These are phyloP conservation scores for Scylla paramamosain DNA, from an alignment of 1,140 invertebrate species.

Conservation along the genomic window DNA sequence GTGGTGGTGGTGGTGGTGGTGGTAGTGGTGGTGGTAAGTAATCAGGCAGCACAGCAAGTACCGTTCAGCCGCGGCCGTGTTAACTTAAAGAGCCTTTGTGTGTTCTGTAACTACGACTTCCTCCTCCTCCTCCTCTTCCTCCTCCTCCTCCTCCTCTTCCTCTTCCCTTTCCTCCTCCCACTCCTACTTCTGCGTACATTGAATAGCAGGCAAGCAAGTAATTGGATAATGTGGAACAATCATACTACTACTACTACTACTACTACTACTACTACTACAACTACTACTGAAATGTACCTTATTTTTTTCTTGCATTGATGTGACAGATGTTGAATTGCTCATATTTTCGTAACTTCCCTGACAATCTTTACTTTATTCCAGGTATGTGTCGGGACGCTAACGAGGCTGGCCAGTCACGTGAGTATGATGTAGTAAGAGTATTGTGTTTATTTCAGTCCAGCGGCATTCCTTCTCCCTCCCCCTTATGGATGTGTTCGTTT, in stretches of 20 bases:
- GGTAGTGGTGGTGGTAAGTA: no score
- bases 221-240: background rate
- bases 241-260: background rate
- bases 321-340: background rate
- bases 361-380: background rate
- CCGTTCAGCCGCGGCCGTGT: no score
- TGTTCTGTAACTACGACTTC: no score
- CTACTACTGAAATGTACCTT: background rate
- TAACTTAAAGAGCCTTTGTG: no score
- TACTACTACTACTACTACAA: slow-evolving; percentile 12
- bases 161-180: no score
- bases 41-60: no score
- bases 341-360: background rate
- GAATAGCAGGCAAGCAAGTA: no score
- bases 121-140: no score
- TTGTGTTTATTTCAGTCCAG: background rate
- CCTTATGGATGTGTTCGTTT: no score
- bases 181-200: background rate
- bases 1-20: no score
- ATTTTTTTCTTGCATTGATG: background rate
- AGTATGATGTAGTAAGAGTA: background rate
- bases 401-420: background rate
- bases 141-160: no score
- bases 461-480: no score
- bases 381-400: background rate